Percentiles rank a stretch among this genome's conserved stretches.
phyloP scores from a whole-genome alignment of 2,797 vertebrate genomes.

The Melanotaenia maccullochi region DNA sequence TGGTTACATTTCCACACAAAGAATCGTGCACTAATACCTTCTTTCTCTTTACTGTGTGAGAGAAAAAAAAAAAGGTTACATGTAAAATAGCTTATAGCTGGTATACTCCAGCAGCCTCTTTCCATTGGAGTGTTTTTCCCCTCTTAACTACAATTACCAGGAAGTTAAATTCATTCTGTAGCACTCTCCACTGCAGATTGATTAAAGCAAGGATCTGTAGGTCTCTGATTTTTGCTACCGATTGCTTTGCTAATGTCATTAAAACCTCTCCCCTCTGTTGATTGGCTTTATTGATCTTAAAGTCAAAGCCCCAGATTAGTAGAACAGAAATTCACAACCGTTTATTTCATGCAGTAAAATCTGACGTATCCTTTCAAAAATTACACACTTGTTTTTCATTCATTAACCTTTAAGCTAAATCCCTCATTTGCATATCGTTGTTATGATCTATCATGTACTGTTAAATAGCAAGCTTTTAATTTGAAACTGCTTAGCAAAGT shows the following conservation, averaged over 20 bases:
- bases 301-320: slow-evolving; percentile 32
- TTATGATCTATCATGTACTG: neutral
- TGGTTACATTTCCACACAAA: too few species aligned
- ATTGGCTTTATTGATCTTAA: slow-evolving; percentile 55
- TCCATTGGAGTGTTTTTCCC: neutral
- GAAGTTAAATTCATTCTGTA: neutral
- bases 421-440: slow-evolving; percentile 1
- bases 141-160: neutral
- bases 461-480: neutral
- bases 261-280: slow-evolving; percentile 28
- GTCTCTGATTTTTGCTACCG: slow-evolving; percentile 9
- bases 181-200: neutral
- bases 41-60: neutral
- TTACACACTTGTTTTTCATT: slow-evolving; percentile 20
- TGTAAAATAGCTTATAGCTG: neutral
- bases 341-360: slow-evolving; percentile 18
- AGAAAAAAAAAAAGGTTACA: too few species aligned
- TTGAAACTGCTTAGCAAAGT: neutral
- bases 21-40: neutral
- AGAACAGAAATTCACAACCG: slow-evolving; percentile 13
- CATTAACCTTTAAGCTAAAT: slow-evolving; percentile 22
- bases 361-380: neutral
- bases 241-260: slow-evolving; percentile 51
- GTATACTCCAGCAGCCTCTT: neutral
- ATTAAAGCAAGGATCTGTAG: neutral